Percentiles rank a stretch among this genome's conserved stretches.
These are phyloP conservation scores for Cyclopterus lumpus DNA, from an alignment of 2,797 vertebrate species.

Conservation along the genomic window DNA sequence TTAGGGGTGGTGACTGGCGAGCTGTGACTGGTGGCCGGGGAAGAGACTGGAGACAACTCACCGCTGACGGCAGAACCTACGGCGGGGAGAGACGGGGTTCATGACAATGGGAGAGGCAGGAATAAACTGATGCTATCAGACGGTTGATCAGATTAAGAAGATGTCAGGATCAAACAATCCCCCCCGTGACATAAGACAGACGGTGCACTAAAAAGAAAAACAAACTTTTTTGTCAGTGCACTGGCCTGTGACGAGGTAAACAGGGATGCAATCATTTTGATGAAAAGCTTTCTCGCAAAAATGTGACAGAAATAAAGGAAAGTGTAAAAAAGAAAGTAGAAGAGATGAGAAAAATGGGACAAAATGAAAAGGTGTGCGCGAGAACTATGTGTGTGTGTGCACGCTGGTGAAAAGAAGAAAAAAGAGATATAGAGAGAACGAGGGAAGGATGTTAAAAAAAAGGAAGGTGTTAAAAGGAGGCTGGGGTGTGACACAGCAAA, in stretches of 20 bases:
- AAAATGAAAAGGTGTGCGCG: constrained; percentile 26
- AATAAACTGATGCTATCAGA: constrained; percentile 37
- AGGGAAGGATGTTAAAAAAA: constrained; percentile 46
- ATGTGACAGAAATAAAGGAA: constrained; percentile 44
- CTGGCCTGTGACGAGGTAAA: constrained; percentile 39
- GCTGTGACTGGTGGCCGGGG: constrained; percentile 95
- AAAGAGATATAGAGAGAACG: constrained; percentile 26
- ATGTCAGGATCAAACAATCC: constrained; percentile 42
- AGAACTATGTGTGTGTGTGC: neutral
- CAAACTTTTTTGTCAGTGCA: constrained; percentile 13
- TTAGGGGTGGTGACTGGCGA: constrained; percentile 94
- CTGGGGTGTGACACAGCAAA: constrained; percentile 40
- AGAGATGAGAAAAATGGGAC: constrained; percentile 11
- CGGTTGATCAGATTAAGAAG: constrained; percentile 36
- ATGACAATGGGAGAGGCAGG: constrained; percentile 8
- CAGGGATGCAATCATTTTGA: constrained; percentile 48
- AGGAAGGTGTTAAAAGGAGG: constrained; percentile 45
- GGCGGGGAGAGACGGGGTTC: constrained; percentile 9
- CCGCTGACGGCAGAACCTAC: constrained; percentile 93
- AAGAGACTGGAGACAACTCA: constrained; percentile 95
- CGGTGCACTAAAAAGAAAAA: constrained; percentile 4
- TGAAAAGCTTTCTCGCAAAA: constrained; percentile 26
- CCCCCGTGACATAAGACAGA: constrained; percentile 30
- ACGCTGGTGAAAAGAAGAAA: neutral
- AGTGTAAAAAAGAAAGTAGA: constrained; percentile 27